Evolutionary conservation across 2,888 invertebrate species (phyloP).

Genomic region (Scrobipalpa atriplicella): DNA sequence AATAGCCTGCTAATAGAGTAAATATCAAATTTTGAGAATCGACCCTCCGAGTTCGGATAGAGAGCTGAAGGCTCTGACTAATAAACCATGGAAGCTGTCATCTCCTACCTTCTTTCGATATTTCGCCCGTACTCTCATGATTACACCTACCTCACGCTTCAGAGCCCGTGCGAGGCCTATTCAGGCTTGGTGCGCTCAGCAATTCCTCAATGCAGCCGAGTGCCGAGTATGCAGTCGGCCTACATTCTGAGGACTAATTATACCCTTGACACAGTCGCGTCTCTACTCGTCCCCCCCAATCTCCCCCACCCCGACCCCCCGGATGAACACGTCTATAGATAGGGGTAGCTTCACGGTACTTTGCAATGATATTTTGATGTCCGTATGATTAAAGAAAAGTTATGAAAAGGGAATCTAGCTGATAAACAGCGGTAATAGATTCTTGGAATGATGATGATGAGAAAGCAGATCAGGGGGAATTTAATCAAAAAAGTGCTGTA

Average conservation of each 20-base stretch:
- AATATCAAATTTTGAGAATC: too few relatives aligned
- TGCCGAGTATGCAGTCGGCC: slow-evolving; percentile 15
- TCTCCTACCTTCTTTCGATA: too few relatives aligned
- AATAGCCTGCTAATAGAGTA: too few relatives aligned
- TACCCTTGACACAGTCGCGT: slow-evolving; percentile 25
- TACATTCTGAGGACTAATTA: slow-evolving; percentile 20
- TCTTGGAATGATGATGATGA: too few relatives aligned
- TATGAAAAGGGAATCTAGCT: too few relatives aligned
- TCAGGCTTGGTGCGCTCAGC: slow-evolving; percentile 12
- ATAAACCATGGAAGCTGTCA: too few relatives aligned
- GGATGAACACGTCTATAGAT: not conserved
- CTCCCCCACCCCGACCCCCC: not conserved
- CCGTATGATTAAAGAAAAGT: not conserved
- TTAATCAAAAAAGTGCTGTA: not conserved
- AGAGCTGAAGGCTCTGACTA: too few relatives aligned
- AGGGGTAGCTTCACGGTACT: slow-evolving; percentile 1
- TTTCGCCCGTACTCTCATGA: too few relatives aligned
- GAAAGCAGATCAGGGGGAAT: not conserved
- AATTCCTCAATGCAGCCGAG: not conserved
- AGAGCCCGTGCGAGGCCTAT: not conserved
- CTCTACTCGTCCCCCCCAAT: not conserved
- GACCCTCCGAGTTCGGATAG: too few relatives aligned
- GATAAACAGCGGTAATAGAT: too few relatives aligned
- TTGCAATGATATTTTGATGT: too few relatives aligned
- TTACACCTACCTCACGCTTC: not conserved